Percentiles rank a stretch among this genome's conserved stretches.
phyloP scores from a whole-genome alignment of 2,797 vertebrate species.

The Dermochelys coriacea region DNA sequence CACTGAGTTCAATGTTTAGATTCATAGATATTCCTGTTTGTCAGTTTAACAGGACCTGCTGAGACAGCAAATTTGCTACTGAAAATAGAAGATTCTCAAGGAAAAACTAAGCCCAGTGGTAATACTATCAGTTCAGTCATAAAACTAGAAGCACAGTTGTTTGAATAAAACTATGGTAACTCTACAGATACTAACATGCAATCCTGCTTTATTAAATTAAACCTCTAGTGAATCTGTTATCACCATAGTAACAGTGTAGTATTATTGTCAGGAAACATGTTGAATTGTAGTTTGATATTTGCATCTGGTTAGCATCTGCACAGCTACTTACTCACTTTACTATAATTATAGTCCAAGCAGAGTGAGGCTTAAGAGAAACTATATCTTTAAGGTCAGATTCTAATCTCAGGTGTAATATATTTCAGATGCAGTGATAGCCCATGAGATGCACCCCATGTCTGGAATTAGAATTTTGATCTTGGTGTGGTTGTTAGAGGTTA shows the following conservation, averaged over 20 bases:
- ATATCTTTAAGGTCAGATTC: slow-evolving; percentile 48
- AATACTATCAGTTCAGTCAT: slow-evolving; percentile 60
- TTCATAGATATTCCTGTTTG: neutral
- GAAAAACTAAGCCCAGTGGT: slow-evolving; percentile 55
- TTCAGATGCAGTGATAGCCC: slow-evolving; percentile 22
- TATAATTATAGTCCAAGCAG: slow-evolving; percentile 63
- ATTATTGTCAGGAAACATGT: slow-evolving; percentile 77
- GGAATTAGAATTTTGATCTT: slow-evolving; percentile 53
- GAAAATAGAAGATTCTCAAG: slow-evolving; percentile 51
- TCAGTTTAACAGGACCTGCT: slow-evolving; percentile 43
- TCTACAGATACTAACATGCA: slow-evolving; percentile 71
- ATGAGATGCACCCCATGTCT: neutral
- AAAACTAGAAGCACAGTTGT: slow-evolving; percentile 59
- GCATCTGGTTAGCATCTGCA: slow-evolving; percentile 81
- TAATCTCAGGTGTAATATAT: slow-evolving; percentile 63
- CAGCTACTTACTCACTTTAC: slow-evolving; percentile 65
- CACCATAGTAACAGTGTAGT: slow-evolving; percentile 80
- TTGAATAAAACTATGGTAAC: slow-evolving; percentile 78
- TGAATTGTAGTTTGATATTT: slow-evolving; percentile 73
- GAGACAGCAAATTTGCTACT: slow-evolving; percentile 50
- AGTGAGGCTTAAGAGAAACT: slow-evolving; percentile 55
- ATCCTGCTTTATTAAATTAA: slow-evolving; percentile 76
- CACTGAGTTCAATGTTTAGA: slow-evolving; percentile 15
- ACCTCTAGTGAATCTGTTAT: slow-evolving; percentile 80
- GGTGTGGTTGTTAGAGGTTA: neutral